Evolutionary conservation across 1,140 invertebrate species (phyloP).

Genomic region (Aphis craccivora): DNA sequence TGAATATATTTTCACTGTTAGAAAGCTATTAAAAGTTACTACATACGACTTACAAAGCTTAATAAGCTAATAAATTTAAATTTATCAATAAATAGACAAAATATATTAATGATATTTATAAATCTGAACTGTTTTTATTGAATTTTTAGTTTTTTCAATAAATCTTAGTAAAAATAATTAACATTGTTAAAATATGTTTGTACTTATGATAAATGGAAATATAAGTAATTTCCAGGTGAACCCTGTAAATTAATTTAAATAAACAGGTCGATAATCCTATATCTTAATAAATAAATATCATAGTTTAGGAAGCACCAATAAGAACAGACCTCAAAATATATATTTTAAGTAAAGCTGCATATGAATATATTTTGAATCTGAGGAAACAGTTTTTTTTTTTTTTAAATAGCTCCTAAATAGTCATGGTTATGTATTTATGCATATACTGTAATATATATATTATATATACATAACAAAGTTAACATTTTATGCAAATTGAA

Average conservation of each 20-base stretch:
- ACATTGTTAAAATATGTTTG: slow-evolving; percentile 29
- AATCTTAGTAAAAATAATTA: background rate
- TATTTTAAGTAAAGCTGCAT: background rate
- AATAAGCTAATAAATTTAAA: background rate
- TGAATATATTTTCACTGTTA: slow-evolving; percentile 4
- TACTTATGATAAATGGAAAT: slow-evolving; percentile 38
- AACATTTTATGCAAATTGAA: background rate
- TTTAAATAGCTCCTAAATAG: background rate
- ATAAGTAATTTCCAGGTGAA: slow-evolving; percentile 9
- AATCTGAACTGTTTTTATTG: background rate
- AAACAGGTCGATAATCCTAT: slow-evolving; percentile 14
- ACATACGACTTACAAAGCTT: background rate
- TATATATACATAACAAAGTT: background rate
- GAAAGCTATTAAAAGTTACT: background rate
- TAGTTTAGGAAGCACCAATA: slow-evolving; percentile 39
- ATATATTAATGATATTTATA: background rate
- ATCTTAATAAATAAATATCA: background rate
- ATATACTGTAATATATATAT: background rate
- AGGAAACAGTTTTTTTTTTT: background rate
- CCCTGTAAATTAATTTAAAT: slow-evolving; percentile 30
- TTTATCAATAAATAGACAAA: background rate
- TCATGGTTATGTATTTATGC: background rate
- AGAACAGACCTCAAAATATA: slow-evolving; percentile 2
- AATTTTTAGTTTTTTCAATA: background rate
- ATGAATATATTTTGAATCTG: slow-evolving; percentile 11